Evolutionary conservation across 2,888 invertebrate species (phyloP), one percentile per base, ranked within the genome.

Genomic region (Chrysolina oricalcia): DNA sequence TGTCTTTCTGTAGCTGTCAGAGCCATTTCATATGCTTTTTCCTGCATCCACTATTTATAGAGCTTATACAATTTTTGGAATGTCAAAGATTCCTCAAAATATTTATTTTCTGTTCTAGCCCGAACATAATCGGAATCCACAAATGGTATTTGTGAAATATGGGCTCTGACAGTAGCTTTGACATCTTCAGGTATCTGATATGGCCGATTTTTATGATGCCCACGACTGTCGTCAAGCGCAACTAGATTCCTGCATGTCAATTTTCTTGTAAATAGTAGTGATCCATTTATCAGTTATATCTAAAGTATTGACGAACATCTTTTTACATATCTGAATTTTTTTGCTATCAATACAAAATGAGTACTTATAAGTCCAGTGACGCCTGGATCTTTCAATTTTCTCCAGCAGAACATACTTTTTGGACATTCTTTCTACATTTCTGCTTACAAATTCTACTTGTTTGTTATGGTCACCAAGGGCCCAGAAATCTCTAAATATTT

Each of bases 251-350:
- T 65, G 65, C 40, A 41, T 65, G 19, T 65, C 40, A 13, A 65
- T 65, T 40, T 65, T 65, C 17, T 65, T 65, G 65, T 41, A 41
- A 62, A 70, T 70, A 48, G 63, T 70, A 62, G 70, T 70, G 43
- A 70, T 48, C 63, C 63, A 70, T 63, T 63, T 70, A 46, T 70
- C 63, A 27, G 63, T 70, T 35, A 70, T 70, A 48, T 62, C 70
- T 35, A 64, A 64, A 15, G 53, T 50, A 68, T 63, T 63, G 40
- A 70, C 35, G 27, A 70, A 70, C 63, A 63, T 70, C 70, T 70
- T 70, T 48, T 70, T 50, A 46, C 70, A 70, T 63, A 70, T 40
- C 46, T 70, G 63, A 46, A 63, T 48, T 70, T 48, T 62, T 48
- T 63, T 50, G 50, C 35, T 48, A 48, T 63, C 63, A 23, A 70